A percentile compares a stretch with the other conserved stretches of the same genome.
These are phyloP conservation scores for Meiosimyza decipiens DNA, from an alignment of 2,888 invertebrate species.

Conservation along the genomic window DNA sequence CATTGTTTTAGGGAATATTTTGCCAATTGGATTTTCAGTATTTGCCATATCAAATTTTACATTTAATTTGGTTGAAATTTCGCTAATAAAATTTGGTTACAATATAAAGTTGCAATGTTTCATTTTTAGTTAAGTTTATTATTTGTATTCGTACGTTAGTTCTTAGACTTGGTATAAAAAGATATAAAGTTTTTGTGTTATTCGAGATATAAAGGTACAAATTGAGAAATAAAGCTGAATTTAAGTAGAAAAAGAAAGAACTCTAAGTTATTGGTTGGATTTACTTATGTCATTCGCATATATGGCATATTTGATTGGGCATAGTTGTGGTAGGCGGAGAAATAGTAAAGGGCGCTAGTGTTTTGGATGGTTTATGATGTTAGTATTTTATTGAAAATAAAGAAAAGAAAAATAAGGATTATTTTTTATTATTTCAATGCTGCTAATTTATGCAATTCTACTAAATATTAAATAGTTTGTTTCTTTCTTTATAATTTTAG, in stretches of 20 bases:
- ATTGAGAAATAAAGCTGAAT: slow-evolving; percentile 15
- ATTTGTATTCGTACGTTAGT: neutral
- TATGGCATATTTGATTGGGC: slow-evolving; percentile 16
- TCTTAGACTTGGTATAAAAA: slow-evolving; percentile 9
- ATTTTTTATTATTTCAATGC: neutral
- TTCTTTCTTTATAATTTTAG: neutral
- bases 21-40: neutral
- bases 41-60: neutral
- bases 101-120: neutral
- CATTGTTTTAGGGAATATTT: neutral
- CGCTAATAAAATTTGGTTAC: slow-evolving; percentile 5
- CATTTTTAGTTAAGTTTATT: neutral
- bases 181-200: slow-evolving; percentile 7
- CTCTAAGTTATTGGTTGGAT: no score
- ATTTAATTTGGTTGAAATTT: neutral
- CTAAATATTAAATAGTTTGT: neutral
- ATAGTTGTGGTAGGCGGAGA: neutral
- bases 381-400: neutral
- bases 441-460: slow-evolving; percentile 9
- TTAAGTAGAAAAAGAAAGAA: no score
- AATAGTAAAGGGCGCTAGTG: neutral
- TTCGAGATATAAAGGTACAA: slow-evolving; percentile 22
- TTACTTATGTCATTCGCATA: neutral
- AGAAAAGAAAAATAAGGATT: neutral
- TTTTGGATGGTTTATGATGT: neutral